Conservation (phyloP, 2,797 vertebrate genomes). For the Nannoperca australis region DNA sequence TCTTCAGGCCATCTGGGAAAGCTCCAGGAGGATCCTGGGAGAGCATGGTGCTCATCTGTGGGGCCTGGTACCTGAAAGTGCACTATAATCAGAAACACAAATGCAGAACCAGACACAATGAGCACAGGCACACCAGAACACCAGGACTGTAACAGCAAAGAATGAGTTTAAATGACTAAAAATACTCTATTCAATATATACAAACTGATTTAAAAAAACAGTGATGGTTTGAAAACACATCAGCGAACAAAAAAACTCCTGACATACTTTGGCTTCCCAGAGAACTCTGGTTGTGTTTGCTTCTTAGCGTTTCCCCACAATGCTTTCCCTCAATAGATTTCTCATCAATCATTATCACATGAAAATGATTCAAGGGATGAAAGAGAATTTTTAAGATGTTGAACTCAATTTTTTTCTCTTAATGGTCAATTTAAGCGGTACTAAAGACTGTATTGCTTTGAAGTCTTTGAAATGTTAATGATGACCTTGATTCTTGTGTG, state of each 20-base stretch:
- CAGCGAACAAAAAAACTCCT: constrained; percentile 32
- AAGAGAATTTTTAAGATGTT: constrained; percentile 70
- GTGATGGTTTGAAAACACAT: constrained; percentile 17
- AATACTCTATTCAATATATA: not conserved
- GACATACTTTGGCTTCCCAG: constrained; percentile 17
- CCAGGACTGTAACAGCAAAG: not conserved
- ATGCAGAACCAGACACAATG: constrained; percentile 18
- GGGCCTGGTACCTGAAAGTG: constrained; percentile 67
- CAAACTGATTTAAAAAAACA: not conserved
- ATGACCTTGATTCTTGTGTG: constrained; percentile 73
- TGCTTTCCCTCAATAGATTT: constrained; percentile 45
- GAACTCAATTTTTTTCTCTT: constrained; percentile 44
- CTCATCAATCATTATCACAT: constrained; percentile 28
- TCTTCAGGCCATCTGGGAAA: constrained; percentile 86
- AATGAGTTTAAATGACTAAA: not conserved
- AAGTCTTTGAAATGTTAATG: constrained; percentile 78
- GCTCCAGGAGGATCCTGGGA: constrained; percentile 83
- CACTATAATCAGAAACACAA: constrained; percentile 62
- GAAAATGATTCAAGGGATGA: constrained; percentile 67
- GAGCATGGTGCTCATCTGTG: constrained; percentile 66
- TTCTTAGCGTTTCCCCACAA: constrained; percentile 19
- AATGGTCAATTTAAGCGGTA: constrained; percentile 74
- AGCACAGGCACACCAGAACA: constrained; percentile 3
- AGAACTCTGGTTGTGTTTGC: constrained; percentile 36
- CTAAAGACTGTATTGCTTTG: constrained; percentile 67